Evolutionary conservation across 2,888 invertebrate species (phyloP).

Genomic region (Drosophila siamana): DNA sequence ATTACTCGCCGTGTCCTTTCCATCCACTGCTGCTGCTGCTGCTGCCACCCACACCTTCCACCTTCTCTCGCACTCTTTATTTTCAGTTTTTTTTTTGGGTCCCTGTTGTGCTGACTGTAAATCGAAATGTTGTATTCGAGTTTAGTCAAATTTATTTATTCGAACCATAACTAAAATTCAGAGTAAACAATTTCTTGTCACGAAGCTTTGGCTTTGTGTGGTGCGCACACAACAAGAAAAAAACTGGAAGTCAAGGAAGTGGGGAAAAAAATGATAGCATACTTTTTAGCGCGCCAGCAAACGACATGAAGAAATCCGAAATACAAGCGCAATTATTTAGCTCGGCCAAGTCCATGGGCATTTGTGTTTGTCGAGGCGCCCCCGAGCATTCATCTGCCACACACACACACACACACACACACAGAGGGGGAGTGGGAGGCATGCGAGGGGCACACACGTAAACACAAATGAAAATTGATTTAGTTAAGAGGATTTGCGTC

Average conservation of each 20-base stretch:
- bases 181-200: constrained; percentile 29
- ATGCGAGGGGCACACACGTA: constrained; percentile 36
- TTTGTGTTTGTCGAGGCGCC: constrained; percentile 29
- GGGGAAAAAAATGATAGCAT: constrained; percentile 53
- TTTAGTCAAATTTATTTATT: constrained; percentile 21
- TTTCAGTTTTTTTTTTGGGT: neutral
- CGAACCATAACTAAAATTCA: constrained; percentile 33
- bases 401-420: constrained; percentile 10
- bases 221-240: too few relatives aligned
- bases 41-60: neutral
- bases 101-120: neutral
- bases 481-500: constrained; percentile 81
- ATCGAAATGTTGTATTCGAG: neutral
- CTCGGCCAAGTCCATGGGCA: constrained; percentile 47
- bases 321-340: constrained; percentile 64
- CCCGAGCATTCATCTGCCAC: constrained; percentile 18
- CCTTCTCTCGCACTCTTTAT: neutral
- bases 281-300: constrained; percentile 53
- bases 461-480: constrained; percentile 79
- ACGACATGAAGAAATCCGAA: constrained; percentile 39
- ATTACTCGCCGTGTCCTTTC: constrained; percentile 3
- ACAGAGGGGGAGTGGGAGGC: neutral
- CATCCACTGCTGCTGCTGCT: neutral
- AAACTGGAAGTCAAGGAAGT: neutral
- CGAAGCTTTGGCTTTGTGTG: neutral